Percentiles rank a stretch among this genome's conserved stretches.
These are phyloP conservation scores for Vidua macroura DNA, from an alignment of 2,113 vertebrate genomes.

Conservation along the genomic window DNA sequence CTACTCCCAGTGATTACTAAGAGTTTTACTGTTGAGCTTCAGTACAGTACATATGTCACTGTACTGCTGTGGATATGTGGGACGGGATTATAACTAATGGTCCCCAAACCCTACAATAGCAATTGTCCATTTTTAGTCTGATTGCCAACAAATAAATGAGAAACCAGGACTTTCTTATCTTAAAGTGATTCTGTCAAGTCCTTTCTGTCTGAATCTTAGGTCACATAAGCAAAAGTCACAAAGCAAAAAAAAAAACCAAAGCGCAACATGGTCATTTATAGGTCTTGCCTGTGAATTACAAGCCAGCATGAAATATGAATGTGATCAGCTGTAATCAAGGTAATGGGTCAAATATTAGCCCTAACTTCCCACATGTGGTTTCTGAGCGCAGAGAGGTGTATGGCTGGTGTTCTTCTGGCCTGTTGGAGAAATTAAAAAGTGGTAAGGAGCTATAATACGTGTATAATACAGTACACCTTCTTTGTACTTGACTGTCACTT, in stretches of 20 bases:
- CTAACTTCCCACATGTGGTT: fast-evolving
- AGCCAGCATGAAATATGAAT: too few species aligned
- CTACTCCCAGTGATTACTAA: neutral
- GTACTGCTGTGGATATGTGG: neutral
- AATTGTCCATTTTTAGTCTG: neutral
- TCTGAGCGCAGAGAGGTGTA: neutral
- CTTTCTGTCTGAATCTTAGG: neutral
- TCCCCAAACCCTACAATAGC: neutral
- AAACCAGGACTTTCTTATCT: neutral
- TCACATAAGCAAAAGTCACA: neutral
- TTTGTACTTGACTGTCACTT: neutral
- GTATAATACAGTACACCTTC: neutral
- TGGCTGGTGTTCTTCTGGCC: neutral
- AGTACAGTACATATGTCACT: neutral
- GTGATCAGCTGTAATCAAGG: neutral
- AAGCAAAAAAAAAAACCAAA: neutral
- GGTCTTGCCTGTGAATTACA: neutral
- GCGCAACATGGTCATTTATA: neutral
- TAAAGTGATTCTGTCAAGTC: neutral
- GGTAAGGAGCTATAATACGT: fast-evolving
- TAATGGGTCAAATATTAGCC: neutral
- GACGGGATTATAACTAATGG: neutral
- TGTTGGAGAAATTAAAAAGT: neutral
- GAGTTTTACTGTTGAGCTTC: neutral
- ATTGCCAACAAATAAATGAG: neutral